These are phyloP conservation scores for Elaeidobius kamerunicus DNA, from an alignment of 2,888 invertebrate genomes.

Conservation along the genomic window DNA sequence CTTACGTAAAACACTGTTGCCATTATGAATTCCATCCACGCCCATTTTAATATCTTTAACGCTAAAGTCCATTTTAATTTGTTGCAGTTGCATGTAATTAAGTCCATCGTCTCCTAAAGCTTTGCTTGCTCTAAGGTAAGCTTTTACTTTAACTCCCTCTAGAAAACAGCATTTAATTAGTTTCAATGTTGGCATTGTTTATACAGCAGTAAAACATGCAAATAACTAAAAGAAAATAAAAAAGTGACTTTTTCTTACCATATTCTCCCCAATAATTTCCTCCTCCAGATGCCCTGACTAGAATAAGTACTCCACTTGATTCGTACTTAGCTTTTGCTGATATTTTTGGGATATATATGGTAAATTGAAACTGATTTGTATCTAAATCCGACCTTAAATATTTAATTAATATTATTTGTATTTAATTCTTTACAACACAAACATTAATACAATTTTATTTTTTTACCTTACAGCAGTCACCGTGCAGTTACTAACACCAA, in stretches of 20 bases:
- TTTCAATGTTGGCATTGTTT: background rate
- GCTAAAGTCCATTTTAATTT: slow-evolving; percentile 82
- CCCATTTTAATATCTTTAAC: slow-evolving; percentile 82
- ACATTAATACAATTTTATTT: background rate
- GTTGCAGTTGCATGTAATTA: slow-evolving; percentile 67
- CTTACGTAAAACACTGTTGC: slow-evolving; percentile 78
- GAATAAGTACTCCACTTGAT: slow-evolving; percentile 74
- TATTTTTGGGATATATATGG: slow-evolving; percentile 76
- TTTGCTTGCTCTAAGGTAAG: slow-evolving; percentile 74
- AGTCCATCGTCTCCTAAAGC: slow-evolving; percentile 58
- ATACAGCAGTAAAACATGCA: slow-evolving; percentile 1
- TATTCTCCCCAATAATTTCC: slow-evolving; percentile 91
- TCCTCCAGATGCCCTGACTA: slow-evolving; percentile 79
- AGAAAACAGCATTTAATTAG: slow-evolving; percentile 4
- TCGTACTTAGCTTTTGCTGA: slow-evolving; percentile 75
- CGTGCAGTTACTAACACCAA: slow-evolving; percentile 76
- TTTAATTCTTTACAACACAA: background rate
- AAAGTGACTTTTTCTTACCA: slow-evolving; percentile 55
- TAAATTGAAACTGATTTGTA: slow-evolving; percentile 77
- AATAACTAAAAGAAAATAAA: background rate
- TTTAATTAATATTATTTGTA: slow-evolving; percentile 4
- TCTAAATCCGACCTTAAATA: slow-evolving; percentile 68
- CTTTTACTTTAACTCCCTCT: slow-evolving; percentile 83
- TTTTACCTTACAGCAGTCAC: slow-evolving; percentile 73
- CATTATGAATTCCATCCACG: slow-evolving; percentile 78